Conservation (phyloP, 2,113 vertebrate species). For the Perognathus longimembris region DNA sequence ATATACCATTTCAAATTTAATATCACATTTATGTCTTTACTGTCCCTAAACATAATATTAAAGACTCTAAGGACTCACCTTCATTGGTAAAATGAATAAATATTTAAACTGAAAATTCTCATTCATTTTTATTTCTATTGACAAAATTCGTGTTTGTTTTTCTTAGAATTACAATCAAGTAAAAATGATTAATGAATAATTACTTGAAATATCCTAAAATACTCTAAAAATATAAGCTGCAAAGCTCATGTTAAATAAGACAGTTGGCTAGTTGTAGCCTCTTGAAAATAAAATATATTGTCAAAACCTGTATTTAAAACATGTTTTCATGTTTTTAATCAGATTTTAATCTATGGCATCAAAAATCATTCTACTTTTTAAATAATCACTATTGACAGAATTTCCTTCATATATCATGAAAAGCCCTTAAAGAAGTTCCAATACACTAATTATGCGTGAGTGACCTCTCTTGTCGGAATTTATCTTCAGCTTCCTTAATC, state of each 20-base stretch:
- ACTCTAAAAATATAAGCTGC: neutral
- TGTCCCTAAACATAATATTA: neutral
- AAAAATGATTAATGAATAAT: constrained; percentile 27
- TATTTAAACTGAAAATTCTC: neutral
- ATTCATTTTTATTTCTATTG: constrained; percentile 22
- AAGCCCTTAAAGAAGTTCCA: constrained; percentile 79
- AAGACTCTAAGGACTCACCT: constrained; percentile 14
- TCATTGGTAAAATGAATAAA: constrained; percentile 43
- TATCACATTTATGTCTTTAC: neutral
- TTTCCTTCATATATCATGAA: constrained; percentile 79
- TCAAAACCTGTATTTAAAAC: constrained; percentile 9
- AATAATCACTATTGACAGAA: constrained; percentile 71
- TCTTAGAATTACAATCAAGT: neutral
- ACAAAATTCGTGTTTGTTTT: neutral
- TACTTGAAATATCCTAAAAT: constrained; percentile 14
- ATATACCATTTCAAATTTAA: neutral
- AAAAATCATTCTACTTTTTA: constrained; percentile 75
- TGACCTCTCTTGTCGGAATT: constrained; percentile 80
- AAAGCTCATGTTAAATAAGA: constrained; percentile 11
- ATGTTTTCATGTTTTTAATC: neutral
- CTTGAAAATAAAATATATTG: neutral
- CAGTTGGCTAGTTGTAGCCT: neutral
- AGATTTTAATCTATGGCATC: constrained; percentile 68
- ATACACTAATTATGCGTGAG: constrained; percentile 79
- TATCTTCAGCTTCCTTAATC: constrained; percentile 75